Evolutionary conservation across 2,888 invertebrate genomes (phyloP).

Genomic region (Agonopterix subpropinquella): DNA sequence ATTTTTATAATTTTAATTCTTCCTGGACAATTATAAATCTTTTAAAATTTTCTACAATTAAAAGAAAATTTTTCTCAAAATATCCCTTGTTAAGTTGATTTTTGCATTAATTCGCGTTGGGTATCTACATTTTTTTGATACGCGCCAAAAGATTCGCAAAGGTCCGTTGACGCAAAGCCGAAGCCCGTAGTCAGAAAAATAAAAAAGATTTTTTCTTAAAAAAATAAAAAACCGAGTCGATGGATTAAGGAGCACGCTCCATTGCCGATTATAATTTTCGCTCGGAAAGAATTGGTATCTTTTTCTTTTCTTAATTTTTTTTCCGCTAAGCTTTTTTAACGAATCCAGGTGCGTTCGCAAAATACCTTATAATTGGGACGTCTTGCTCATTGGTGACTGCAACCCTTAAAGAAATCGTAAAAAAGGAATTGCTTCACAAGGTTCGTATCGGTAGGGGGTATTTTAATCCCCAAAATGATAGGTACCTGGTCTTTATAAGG

Average conservation of each 20-base stretch:
- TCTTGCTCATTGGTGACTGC: slow-evolving; percentile 22
- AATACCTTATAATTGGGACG: slow-evolving; percentile 62
- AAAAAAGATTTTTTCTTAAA: slow-evolving; percentile 14
- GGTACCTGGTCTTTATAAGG: neutral
- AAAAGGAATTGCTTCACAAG: slow-evolving; percentile 6
- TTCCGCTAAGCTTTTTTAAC: slow-evolving; percentile 20
- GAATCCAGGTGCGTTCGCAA: slow-evolving; percentile 50
- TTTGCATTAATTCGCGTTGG: too few species aligned
- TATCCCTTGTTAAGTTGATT: too few species aligned
- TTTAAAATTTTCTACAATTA: too few species aligned
- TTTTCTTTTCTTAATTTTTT: slow-evolving; percentile 17
- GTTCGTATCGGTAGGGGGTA: neutral
- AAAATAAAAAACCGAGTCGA: slow-evolving; percentile 30
- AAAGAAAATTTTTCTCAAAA: too few species aligned
- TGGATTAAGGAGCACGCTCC: slow-evolving; percentile 63
- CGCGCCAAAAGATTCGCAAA: slow-evolving; percentile 33
- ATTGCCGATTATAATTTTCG: slow-evolving; percentile 64
- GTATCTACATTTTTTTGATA: slow-evolving; percentile 3
- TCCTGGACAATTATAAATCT: too few species aligned
- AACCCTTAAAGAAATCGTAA: slow-evolving; percentile 29
- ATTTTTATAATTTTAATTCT: too few species aligned
- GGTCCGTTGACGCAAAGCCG: slow-evolving; percentile 37
- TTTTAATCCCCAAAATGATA: neutral
- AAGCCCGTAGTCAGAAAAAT: slow-evolving; percentile 11
- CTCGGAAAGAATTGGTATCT: slow-evolving; percentile 34